phyloP scores from a whole-genome alignment of 2,888 invertebrate genomes.

The Chironomus tentans region DNA sequence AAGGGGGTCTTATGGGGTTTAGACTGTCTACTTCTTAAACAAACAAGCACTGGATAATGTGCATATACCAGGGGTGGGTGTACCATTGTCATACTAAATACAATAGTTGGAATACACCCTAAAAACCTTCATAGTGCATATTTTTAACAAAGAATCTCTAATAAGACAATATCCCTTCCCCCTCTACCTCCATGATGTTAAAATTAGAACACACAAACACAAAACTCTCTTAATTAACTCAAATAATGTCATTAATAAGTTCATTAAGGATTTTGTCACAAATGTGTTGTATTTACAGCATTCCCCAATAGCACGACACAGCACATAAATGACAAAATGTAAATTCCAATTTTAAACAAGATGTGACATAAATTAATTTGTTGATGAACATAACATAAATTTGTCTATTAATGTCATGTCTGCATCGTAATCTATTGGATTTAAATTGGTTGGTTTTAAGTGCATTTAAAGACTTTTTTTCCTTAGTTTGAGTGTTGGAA shows the following conservation, averaged over 20 bases:
- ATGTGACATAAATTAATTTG: not conserved
- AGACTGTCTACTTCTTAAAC: too few relatives aligned
- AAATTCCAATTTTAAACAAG: not conserved
- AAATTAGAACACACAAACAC: not conserved
- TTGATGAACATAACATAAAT: constrained; percentile 10
- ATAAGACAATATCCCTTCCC: too few relatives aligned
- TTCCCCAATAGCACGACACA: not conserved
- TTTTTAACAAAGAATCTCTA: too few relatives aligned
- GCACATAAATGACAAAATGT: too few relatives aligned
- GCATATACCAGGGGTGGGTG: too few relatives aligned
- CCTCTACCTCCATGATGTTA: not conserved
- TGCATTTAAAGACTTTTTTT: not conserved
- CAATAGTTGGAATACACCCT: too few relatives aligned
- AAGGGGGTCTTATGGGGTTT: too few relatives aligned
- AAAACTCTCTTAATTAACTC: constrained; percentile 16
- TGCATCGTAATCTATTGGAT: not conserved
- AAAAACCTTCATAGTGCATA: too few relatives aligned
- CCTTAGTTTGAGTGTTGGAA: too few relatives aligned
- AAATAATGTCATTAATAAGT: constrained; percentile 2
- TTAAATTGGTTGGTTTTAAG: not conserved
- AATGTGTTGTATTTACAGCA: not conserved
- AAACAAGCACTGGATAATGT: too few relatives aligned
- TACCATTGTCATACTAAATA: too few relatives aligned
- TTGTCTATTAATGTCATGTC: constrained; percentile 14
- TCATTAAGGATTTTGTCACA: not conserved